phyloP scores from a whole-genome alignment of 2,113 vertebrate species.

The Alectura lathami region DNA sequence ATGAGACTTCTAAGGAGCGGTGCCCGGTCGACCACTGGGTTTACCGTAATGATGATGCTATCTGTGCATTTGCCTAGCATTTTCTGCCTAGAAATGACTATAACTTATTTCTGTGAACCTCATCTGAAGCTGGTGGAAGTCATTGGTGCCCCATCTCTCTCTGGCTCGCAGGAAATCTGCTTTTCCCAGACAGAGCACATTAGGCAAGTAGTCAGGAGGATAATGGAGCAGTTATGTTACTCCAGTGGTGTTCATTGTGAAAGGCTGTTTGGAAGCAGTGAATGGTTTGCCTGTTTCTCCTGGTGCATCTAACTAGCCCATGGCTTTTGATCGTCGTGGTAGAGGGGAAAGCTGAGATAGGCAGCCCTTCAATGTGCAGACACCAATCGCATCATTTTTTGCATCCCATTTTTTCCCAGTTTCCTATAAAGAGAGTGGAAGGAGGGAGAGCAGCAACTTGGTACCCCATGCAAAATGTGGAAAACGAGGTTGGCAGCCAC shows the following conservation, averaged over 20 bases:
- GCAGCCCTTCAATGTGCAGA: neutral
- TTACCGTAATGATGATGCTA: neutral
- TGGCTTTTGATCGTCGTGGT: neutral
- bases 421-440: neutral
- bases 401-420: neutral
- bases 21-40: neutral
- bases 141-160: neutral
- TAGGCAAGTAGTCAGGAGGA: neutral
- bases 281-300: neutral
- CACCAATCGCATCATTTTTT: neutral
- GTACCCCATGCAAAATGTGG: accelerated
- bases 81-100: neutral
- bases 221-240: neutral
- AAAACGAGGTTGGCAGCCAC: neutral
- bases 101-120: neutral
- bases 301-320: neutral
- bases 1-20: neutral
- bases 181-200: neutral
- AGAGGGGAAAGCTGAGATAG: neutral
- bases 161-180: neutral
- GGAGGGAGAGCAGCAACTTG: neutral
- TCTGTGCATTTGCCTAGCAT: neutral
- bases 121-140: neutral
- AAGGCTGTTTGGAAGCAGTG: neutral
- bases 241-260: neutral